These are phyloP conservation scores for Panagrolaimus sp. DNA, from an alignment of 1,140 invertebrate genomes.

Conservation along the genomic window DNA sequence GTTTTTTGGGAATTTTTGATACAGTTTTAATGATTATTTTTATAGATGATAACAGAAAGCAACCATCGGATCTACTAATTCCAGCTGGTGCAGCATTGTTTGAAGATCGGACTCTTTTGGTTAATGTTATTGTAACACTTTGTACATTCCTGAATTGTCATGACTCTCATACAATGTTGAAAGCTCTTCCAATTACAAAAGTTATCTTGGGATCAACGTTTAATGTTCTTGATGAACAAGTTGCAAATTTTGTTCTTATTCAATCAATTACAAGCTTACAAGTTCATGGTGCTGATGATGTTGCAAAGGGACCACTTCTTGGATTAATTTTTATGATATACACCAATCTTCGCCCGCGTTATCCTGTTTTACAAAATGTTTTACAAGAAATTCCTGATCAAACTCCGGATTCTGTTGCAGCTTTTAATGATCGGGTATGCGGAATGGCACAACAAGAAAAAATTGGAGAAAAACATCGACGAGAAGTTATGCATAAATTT, in stretches of 20 bases:
- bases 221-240: slow-evolving; percentile 40
- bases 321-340: slow-evolving; percentile 42
- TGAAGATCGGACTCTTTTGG: not conserved
- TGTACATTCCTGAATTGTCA: slow-evolving; percentile 40
- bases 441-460: slow-evolving; percentile 24
- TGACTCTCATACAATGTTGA: slow-evolving; percentile 42
- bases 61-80: not conserved
- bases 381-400: slow-evolving; percentile 38
- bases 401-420: slow-evolving; percentile 31
- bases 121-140: slow-evolving; percentile 27
- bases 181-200: slow-evolving; percentile 39
- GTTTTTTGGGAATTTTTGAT: not conserved
- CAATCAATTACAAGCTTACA: slow-evolving; percentile 40
- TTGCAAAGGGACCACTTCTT: slow-evolving; percentile 40
- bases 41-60: slow-evolving; percentile 15
- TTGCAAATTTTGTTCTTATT: slow-evolving; percentile 27
- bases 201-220: slow-evolving; percentile 32
- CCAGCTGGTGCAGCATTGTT: not conserved
- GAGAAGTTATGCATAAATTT: slow-evolving; percentile 46
- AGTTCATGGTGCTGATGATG: slow-evolving; percentile 46
- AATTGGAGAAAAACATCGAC: slow-evolving; percentile 41
- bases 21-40: not conserved
- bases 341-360: slow-evolving; percentile 31
- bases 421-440: slow-evolving; percentile 41
- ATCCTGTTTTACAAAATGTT: slow-evolving; percentile 27